These are phyloP conservation scores for Pollicipes pollicipes DNA, from an alignment of 1,140 invertebrate species.

Conservation along the genomic window DNA sequence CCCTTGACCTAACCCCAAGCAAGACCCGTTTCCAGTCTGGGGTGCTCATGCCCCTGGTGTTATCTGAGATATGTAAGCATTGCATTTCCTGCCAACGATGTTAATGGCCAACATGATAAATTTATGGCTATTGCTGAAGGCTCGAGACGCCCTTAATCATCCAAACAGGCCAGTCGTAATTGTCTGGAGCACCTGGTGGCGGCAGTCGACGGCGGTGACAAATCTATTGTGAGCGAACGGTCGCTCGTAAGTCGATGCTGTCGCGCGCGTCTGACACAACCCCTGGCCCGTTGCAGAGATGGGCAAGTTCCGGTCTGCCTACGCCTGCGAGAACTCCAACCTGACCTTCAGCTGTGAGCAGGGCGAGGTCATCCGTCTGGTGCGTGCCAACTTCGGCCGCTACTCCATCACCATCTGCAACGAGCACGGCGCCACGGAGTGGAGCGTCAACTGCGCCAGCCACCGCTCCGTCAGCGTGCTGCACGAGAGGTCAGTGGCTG, in stretches of 20 bases:
- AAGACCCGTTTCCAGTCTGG: no score
- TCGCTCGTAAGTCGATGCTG: no score
- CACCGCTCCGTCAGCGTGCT: constrained; percentile 33
- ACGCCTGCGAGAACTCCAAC: constrained; percentile 81
- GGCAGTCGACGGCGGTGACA: no score
- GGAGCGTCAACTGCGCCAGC: constrained; percentile 90
- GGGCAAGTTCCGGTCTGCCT: constrained; percentile 80
- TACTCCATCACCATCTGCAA: constrained; percentile 94
- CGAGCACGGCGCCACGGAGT: constrained; percentile 85
- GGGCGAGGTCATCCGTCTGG: constrained; percentile 71
- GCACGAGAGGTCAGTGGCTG: constrained; percentile 35
- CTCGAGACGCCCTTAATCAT: neutral
- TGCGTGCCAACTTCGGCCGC: constrained; percentile 84
- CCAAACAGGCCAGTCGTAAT: neutral
- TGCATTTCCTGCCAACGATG: neutral
- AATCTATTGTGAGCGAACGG: no score
- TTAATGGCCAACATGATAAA: neutral
- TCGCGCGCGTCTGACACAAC: no score
- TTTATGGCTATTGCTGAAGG: neutral
- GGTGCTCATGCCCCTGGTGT: neutral
- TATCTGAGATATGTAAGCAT: neutral
- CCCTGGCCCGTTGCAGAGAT: no score
- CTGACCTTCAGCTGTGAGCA: constrained; percentile 70
- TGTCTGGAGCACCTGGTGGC: no score
- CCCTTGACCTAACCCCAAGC: no score